phyloP scores from a whole-genome alignment of 2,797 vertebrate genomes.

The Eupleurogrammus muticus region DNA sequence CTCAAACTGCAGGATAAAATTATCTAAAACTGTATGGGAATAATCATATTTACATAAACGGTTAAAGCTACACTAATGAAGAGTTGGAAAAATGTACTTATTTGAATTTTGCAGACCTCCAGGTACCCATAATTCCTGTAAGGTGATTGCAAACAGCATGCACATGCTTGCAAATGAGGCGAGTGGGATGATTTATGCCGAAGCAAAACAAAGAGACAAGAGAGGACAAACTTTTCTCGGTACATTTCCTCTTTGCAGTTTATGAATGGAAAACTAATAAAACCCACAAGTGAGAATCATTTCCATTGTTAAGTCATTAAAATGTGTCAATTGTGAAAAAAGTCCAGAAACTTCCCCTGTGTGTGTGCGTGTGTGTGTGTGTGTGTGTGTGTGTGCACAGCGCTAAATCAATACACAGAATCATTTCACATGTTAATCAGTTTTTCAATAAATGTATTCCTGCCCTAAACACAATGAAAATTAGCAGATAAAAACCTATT shows the following conservation, averaged over 20 bases:
- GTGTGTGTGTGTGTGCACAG: too few species aligned
- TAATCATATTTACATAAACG: slow-evolving; percentile 7
- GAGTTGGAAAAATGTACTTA: slow-evolving; percentile 6
- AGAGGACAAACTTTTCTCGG: background rate
- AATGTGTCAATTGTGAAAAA: too few species aligned
- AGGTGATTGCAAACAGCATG: background rate
- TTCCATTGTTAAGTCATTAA: background rate
- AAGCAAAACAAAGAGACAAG: background rate
- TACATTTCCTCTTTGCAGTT: background rate
- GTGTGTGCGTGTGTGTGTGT: too few species aligned
- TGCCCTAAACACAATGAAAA: too few species aligned
- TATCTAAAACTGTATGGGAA: background rate
- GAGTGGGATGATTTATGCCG: background rate
- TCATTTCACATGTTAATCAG: too few species aligned
- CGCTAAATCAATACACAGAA: too few species aligned
- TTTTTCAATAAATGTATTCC: too few species aligned
- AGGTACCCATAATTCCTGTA: slow-evolving; percentile 1
- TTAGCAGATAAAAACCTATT: too few species aligned
- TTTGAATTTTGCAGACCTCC: slow-evolving; percentile 17
- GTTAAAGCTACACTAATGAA: slow-evolving; percentile 22
- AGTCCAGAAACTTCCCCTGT: too few species aligned
- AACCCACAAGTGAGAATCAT: background rate
- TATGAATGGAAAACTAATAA: background rate
- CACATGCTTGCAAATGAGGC: background rate
- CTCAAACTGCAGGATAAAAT: background rate